Base-by-base conservation (phyloP, 1,140 invertebrate species). In the Drosophila dunni region DNA sequence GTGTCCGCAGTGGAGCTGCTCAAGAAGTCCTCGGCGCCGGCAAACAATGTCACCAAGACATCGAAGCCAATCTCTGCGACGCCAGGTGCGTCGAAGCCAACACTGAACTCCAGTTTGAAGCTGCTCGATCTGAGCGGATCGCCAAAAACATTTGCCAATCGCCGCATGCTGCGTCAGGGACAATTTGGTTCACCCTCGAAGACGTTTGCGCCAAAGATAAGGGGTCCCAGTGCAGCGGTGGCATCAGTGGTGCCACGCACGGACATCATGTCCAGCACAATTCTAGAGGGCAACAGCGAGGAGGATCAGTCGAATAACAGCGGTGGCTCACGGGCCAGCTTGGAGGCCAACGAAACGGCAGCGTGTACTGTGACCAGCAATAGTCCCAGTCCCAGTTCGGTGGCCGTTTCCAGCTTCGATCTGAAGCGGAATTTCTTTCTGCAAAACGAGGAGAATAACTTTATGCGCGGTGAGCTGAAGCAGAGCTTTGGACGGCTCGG, bases 1-100 rank as follows among this genome's bases (percentile, higher is more conserved):
- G 90, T 96, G 0, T 97, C 97, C 11, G 97, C 97, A 5, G 96
- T 97, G 3, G 97, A 98, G 91, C 95, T 97, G 90, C 89, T 98
- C 6, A 97, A 96, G 93, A 92, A 96, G 33, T 95, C 88, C 3
- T 56, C 65, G 5, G 46, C 71, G 3, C 56, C 50, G 6, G 29
- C 24, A 51, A 56, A n/a, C 4, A 45, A 34, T 5, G 20, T 45
- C 36, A 15, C 38, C 9, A 66, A 53, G 13, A 48, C 62, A 6
- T 0, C 40, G 13, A 53, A 63, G 69, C 24, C 58, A 73, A 54
- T 38, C 42, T n/a, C n/a, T 38, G 7, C 63, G 36, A 44, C 69
- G 15, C 40, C 74, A 7, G 78, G 64, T 15, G 63, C 64, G 34
- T 65, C 75, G 13, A 89, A 80, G 57, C 78, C 77, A 44, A 89